Evolutionary conservation across 2,888 invertebrate genomes (phyloP).

Genomic region (Synergus gifuensis): DNA sequence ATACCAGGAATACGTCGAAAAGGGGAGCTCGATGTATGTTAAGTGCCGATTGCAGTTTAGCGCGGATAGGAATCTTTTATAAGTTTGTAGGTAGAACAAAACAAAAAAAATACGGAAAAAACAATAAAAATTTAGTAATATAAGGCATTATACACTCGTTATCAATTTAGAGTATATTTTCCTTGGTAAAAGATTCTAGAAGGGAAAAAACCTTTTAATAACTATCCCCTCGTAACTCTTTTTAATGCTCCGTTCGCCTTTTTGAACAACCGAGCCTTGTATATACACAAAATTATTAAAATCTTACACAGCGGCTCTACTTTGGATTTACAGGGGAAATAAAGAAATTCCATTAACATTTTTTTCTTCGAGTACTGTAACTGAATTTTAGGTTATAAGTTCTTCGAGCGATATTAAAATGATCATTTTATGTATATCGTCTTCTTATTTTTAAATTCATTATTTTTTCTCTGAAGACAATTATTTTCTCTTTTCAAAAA

Average conservation of each 20-base stretch:
- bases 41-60: constrained; percentile 23
- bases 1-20: constrained; percentile 22
- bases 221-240: not conserved
- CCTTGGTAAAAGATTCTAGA: constrained; percentile 5
- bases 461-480: not conserved
- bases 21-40: constrained; percentile 27
- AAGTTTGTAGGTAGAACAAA: constrained; percentile 20
- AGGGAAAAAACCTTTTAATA: not conserved
- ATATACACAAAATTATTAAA: constrained; percentile 13
- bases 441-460: not conserved
- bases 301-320: constrained; percentile 2
- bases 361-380: constrained; percentile 4
- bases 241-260: not conserved
- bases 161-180: constrained; percentile 35
- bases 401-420: not conserved
- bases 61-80: constrained; percentile 20
- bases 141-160: constrained; percentile 17
- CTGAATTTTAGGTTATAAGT: constrained; percentile 5
- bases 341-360: constrained; percentile 1
- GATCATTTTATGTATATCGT: not conserved
- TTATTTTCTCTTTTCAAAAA: not conserved
- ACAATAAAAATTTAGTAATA: constrained; percentile 18
- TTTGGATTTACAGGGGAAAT: constrained; percentile 4
- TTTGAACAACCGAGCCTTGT: constrained; percentile 9
- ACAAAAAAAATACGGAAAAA: constrained; percentile 12